Percentiles rank a stretch among this genome's conserved stretches.
Evolutionary conservation across 2,888 invertebrate species (phyloP).

Genomic region (Dicyrtoma fusca): DNA sequence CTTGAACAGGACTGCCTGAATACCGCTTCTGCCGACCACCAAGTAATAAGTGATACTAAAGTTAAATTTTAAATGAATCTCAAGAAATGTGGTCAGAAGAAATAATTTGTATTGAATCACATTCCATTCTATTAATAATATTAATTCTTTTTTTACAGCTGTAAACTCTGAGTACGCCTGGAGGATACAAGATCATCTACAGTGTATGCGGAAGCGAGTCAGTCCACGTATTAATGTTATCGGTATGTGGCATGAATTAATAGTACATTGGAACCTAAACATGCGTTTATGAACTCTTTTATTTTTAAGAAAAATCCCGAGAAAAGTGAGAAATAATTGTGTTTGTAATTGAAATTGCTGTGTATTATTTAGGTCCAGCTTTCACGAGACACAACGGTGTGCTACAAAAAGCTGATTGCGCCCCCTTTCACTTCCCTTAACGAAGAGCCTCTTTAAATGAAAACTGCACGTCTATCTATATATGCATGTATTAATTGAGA

Average conservation of each 20-base stretch:
- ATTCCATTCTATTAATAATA: too few species aligned
- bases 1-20: conserved; percentile 41
- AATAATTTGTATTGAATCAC: too few species aligned
- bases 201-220: conserved; percentile 11
- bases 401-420: conserved; percentile 47
- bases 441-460: not conserved
- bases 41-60: too few species aligned
- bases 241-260: conserved; percentile 26
- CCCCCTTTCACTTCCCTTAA: conserved; percentile 51
- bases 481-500: too few species aligned
- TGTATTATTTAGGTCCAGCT: conserved; percentile 37
- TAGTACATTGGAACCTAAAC: too few species aligned
- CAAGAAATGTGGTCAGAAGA: too few species aligned
- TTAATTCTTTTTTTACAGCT: too few species aligned
- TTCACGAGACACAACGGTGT: conserved; percentile 51
- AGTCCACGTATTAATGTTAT: conserved; percentile 44
- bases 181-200: conserved; percentile 47
- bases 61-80: too few species aligned
- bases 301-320: too few species aligned
- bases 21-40: conserved; percentile 51
- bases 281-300: too few species aligned
- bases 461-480: too few species aligned
- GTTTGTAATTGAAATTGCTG: not conserved
- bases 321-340: too few species aligned
- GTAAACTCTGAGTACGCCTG: conserved; percentile 54